A percentile compares a stretch with the other conserved stretches of the same genome.
Evolutionary conservation across 2,113 vertebrate species (phyloP).

Genomic region (Litocranius walleri): DNA sequence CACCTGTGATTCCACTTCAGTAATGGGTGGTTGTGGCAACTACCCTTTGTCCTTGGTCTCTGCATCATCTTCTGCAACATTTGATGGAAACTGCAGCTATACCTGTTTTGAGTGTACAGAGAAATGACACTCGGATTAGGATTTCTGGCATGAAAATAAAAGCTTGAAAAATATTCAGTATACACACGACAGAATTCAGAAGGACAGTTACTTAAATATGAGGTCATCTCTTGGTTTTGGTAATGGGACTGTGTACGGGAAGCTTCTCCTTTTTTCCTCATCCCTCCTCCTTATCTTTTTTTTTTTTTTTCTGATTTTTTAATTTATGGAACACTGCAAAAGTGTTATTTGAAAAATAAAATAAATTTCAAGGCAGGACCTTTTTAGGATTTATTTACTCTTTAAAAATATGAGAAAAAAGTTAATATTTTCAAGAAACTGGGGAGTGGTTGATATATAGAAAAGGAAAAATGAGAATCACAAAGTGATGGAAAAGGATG

Average conservation of each 20-base stretch:
- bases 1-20: neutral
- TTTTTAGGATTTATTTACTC: neutral
- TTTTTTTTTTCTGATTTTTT: neutral
- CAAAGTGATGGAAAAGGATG: neutral
- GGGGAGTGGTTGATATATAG: neutral
- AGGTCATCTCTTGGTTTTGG: neutral
- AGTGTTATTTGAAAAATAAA: slow-evolving; percentile 7
- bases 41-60: neutral
- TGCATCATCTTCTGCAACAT: slow-evolving; percentile 2
- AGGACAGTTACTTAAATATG: neutral
- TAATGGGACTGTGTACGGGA: neutral
- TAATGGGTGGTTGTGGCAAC: neutral
- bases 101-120: neutral
- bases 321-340: neutral
- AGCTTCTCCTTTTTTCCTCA: neutral
- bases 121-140: neutral
- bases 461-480: neutral
- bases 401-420: neutral
- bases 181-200: neutral
- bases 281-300: neutral
- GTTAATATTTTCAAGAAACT: neutral
- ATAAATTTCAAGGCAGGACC: neutral
- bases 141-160: slow-evolving; percentile 3
- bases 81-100: neutral
- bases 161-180: neutral